A percentile compares a stretch with the other conserved stretches of the same genome.
These are phyloP conservation scores for Gavia stellata DNA, from an alignment of 2,113 vertebrate genomes.

Conservation along the genomic window DNA sequence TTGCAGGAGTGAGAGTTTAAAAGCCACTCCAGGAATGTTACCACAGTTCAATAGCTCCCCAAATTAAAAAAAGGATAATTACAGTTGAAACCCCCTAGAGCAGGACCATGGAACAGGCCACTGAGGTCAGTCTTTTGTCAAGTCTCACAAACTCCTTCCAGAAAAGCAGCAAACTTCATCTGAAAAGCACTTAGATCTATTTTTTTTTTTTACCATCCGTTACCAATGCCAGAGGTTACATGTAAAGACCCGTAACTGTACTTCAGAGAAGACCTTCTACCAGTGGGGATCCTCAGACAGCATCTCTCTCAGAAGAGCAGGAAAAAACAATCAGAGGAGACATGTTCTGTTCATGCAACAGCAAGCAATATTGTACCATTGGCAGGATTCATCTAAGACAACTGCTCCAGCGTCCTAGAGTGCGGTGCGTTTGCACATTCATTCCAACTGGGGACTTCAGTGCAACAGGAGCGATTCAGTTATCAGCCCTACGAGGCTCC, in stretches of 20 bases:
- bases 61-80: conserved; percentile 5
- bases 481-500: conserved; percentile 14
- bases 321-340: conserved; percentile 59
- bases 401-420: background rate
- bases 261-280: conserved; percentile 16
- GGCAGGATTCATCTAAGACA: conserved; percentile 45
- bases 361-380: conserved; percentile 56
- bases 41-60: background rate
- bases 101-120: background rate
- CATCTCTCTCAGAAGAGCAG: conserved; percentile 45
- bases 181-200: background rate
- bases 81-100: background rate
- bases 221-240: background rate
- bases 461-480: background rate
- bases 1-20: background rate
- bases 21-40: background rate
- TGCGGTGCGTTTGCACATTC: background rate
- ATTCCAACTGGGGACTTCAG: background rate
- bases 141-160: background rate
- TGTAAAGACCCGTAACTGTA: background rate
- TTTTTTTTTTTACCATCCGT: background rate
- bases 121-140: background rate
- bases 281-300: background rate
- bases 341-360: conserved; percentile 65
- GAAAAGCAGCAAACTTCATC: background rate